Conservation (phyloP, 2,888 invertebrate genomes). For the Ormyrus pomaceus region DNA sequence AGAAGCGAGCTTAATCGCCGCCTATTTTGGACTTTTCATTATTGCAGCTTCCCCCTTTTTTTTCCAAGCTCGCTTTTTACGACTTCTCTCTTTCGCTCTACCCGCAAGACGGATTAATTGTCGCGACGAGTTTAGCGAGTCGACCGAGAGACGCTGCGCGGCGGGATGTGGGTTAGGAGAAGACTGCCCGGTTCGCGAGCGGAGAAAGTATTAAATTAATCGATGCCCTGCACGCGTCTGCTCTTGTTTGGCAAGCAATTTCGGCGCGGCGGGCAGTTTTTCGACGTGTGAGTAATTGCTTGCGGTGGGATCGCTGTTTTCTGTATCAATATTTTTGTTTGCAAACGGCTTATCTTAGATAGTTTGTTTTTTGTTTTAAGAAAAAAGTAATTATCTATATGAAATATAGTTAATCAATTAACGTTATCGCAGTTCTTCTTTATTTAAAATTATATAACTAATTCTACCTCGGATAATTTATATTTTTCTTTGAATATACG, state of each 20-base stretch:
- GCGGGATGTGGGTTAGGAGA: not conserved
- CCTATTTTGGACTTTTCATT: conserved; percentile 30
- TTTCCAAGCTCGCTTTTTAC: not conserved
- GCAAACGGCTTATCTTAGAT: too few species aligned
- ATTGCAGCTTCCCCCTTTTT: not conserved
- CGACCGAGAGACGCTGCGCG: not conserved
- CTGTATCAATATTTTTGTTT: too few species aligned
- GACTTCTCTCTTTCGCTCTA: not conserved
- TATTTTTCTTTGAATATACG: too few species aligned
- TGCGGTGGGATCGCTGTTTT: too few species aligned
- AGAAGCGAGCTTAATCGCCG: conserved; percentile 16
- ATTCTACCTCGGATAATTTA: too few species aligned
- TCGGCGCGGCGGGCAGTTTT: conserved; percentile 4
- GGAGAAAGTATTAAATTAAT: conserved; percentile 35
- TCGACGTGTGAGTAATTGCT: not conserved
- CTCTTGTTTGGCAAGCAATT: conserved; percentile 13
- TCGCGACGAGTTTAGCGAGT: conserved; percentile 31
- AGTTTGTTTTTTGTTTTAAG: too few species aligned
- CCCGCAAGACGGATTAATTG: conserved; percentile 41
- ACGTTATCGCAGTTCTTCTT: too few species aligned
- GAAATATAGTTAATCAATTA: too few species aligned
- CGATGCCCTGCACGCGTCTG: conserved; percentile 16
- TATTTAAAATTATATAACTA: too few species aligned
- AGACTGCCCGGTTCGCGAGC: not conserved
- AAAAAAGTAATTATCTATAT: too few species aligned